Conservation (phyloP, 2,797 vertebrate species). For the Molossus molossus region DNA sequence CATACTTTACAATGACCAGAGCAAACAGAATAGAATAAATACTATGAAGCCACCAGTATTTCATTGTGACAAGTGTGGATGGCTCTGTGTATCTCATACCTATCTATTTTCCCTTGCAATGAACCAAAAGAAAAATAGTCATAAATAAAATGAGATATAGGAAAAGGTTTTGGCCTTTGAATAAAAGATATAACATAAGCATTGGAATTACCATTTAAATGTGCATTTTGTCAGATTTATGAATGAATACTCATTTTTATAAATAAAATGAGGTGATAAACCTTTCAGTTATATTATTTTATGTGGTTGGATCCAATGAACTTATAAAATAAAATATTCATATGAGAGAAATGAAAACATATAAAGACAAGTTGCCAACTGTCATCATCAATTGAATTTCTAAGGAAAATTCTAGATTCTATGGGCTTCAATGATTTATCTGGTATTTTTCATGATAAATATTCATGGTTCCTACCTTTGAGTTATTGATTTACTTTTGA, state of each 20-base stretch:
- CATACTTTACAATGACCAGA: not conserved
- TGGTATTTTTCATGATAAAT: slow-evolving; percentile 12
- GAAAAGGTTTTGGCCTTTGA: not conserved
- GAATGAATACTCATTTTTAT: slow-evolving; percentile 17
- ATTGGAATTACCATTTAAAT: slow-evolving; percentile 31
- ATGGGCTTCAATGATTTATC: not conserved
- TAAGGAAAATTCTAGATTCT: slow-evolving; percentile 15
- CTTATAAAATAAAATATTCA: slow-evolving; percentile 62
- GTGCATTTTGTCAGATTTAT: not conserved
- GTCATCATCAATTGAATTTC: not conserved
- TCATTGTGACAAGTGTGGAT: not conserved
- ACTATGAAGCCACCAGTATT: not conserved
- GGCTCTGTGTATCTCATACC: not conserved
- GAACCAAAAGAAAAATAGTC: not conserved
- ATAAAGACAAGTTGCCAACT: slow-evolving; percentile 38
- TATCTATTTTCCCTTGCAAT: not conserved
- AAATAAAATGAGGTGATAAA: not conserved
- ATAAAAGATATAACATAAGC: not conserved
- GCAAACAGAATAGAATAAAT: not conserved
- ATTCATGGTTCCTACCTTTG: not conserved
- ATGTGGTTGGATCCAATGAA: not conserved
- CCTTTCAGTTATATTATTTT: slow-evolving; percentile 8
- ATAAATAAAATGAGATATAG: slow-evolving; percentile 21
- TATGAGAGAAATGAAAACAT: slow-evolving; percentile 5
- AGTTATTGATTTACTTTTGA: not conserved